These are phyloP conservation scores for Psephotus haematonotus DNA, from an alignment of 2,113 vertebrate genomes.

Conservation along the genomic window DNA sequence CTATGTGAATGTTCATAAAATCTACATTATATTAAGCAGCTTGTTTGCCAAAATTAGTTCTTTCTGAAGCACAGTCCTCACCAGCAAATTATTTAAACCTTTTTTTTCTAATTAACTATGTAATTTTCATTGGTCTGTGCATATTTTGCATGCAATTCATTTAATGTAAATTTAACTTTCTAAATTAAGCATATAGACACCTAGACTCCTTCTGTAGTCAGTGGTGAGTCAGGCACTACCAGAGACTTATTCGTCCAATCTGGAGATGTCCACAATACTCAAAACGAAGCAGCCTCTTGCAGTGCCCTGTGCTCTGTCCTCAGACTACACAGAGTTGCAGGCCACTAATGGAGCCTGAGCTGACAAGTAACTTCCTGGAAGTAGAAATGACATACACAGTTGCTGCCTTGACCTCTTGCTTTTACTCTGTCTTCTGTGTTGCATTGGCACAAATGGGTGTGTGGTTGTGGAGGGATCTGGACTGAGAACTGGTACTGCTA, in stretches of 20 bases:
- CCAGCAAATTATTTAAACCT: neutral
- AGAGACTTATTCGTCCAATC: neutral
- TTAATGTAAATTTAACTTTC: neutral
- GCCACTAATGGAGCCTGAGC: neutral
- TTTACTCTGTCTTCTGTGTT: neutral
- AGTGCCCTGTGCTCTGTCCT: neutral
- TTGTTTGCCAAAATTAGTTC: neutral
- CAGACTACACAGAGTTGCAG: neutral
- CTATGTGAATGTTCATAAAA: neutral
- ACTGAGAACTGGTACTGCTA: neutral
- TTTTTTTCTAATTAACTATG: neutral
- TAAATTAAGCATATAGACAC: neutral
- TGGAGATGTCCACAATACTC: neutral
- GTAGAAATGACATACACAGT: neutral
- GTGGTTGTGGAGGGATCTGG: neutral
- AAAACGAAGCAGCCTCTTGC: neutral
- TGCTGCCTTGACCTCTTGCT: neutral
- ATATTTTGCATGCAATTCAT: neutral
- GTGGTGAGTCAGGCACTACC: neutral
- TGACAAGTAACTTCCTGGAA: neutral
- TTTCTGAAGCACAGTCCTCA: constrained; percentile 9
- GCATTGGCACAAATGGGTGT: neutral
- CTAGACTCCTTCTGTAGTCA: neutral
- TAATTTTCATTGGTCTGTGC: neutral
- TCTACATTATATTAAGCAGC: neutral